Conservation (phyloP, 2,888 invertebrate species). For the Drosophila histrio region DNA sequence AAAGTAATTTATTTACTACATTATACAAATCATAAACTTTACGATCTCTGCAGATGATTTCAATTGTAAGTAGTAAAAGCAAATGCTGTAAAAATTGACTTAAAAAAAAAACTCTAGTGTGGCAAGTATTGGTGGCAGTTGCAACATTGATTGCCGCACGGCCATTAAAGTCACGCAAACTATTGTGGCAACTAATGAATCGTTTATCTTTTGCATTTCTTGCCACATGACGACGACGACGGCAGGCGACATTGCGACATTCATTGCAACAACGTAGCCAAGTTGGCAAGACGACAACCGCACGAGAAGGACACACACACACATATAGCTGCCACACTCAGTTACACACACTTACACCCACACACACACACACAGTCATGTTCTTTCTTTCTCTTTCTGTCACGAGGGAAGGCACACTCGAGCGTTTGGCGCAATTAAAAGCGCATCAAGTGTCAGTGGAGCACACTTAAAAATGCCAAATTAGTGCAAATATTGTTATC, state of each 20-base stretch:
- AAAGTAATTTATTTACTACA: no score
- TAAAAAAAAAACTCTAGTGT: conserved; percentile 26
- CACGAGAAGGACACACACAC: conserved; percentile 47
- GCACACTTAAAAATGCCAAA: conserved; percentile 83
- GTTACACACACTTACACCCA: conserved; percentile 5
- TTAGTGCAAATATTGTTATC: conserved; percentile 83
- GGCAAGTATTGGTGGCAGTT: conserved; percentile 28
- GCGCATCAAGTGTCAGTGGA: conserved; percentile 83
- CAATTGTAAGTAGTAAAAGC: conserved; percentile 55
- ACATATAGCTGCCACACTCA: conserved; percentile 9
- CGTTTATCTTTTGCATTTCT: conserved; percentile 80
- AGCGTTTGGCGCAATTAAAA: conserved; percentile 83
- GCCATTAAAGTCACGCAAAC: conserved; percentile 51
- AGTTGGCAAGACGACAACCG: conserved; percentile 56
- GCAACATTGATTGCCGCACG: conserved; percentile 58
- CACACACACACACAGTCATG: neutral
- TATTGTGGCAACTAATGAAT: conserved; percentile 75
- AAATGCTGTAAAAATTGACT: conserved; percentile 12
- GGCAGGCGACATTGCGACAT: conserved; percentile 51
- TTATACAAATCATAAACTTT: no score
- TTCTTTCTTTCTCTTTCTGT: conserved; percentile 3
- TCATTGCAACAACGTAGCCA: conserved; percentile 58
- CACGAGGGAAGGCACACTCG: conserved; percentile 67
- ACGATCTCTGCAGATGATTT: no score
- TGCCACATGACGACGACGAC: conserved; percentile 67